These are phyloP conservation scores for Eupithecia subfuscata DNA, from an alignment of 2,888 invertebrate species.

Conservation along the genomic window DNA sequence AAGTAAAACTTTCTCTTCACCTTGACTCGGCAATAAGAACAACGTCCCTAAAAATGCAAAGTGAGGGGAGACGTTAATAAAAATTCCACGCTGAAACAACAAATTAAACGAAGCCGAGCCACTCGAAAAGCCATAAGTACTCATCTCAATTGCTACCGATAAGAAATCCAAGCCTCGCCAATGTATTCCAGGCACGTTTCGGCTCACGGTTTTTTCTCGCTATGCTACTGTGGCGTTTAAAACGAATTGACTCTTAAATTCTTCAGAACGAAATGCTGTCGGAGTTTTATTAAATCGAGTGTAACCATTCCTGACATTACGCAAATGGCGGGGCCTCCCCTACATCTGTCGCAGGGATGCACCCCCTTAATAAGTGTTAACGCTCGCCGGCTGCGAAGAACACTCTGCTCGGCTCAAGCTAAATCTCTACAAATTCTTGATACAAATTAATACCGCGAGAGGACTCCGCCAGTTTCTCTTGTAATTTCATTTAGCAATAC, in stretches of 20 bases:
- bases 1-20: conserved; percentile 63
- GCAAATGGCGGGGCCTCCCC: conserved; percentile 83
- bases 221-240: conserved; percentile 80
- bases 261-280: conserved; percentile 82
- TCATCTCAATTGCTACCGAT: conserved; percentile 84
- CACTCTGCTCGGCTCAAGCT: conserved; percentile 78
- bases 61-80: conserved; percentile 82
- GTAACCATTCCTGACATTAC: conserved; percentile 84
- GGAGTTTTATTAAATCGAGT: conserved; percentile 84
- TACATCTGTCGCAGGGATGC: conserved; percentile 84
- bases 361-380: conserved; percentile 84
- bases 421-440: conserved; percentile 84
- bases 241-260: conserved; percentile 84
- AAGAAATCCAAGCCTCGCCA: conserved; percentile 82
- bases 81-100: conserved; percentile 83
- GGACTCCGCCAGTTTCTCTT: conserved; percentile 70
- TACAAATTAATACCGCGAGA: conserved; percentile 81
- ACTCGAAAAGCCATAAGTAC: conserved; percentile 84
- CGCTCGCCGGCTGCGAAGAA: conserved; percentile 82
- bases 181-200: conserved; percentile 83
- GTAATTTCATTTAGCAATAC: conserved; percentile 78
- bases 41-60: conserved; percentile 74
- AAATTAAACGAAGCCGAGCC: conserved; percentile 84
- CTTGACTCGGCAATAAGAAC: conserved; percentile 67
- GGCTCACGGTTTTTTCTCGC: conserved; percentile 82